Percentiles rank a stretch among this genome's conserved stretches.
These are phyloP conservation scores for Axea sp. DNA, from an alignment of 2,888 invertebrate species.

Conservation along the genomic window DNA sequence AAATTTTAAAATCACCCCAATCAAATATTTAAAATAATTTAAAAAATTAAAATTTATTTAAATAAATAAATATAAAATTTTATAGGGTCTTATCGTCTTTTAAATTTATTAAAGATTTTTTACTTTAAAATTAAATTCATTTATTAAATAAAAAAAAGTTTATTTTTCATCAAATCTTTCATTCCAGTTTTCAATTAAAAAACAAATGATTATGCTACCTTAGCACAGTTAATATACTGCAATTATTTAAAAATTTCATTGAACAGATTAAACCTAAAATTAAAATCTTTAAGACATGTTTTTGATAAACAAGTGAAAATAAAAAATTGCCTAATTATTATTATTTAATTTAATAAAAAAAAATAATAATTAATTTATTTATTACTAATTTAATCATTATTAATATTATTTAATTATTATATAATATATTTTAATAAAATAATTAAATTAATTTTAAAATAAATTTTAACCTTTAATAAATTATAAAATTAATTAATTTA, in stretches of 20 bases:
- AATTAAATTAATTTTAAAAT: constrained; percentile 82
- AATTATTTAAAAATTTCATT: constrained; percentile 87
- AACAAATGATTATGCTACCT: constrained; percentile 91
- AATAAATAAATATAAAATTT: constrained; percentile 81
- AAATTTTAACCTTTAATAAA: constrained; percentile 58
- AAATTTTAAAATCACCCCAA: constrained; percentile 85
- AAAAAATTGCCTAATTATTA: constrained; percentile 83
- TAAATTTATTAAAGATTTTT: constrained; percentile 85
- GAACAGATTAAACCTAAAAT: constrained; percentile 87
- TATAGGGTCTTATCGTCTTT: constrained; percentile 90
- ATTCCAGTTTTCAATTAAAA: constrained; percentile 90
- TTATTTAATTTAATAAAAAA: no score
- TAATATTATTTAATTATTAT: constrained; percentile 74
- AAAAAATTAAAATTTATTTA: constrained; percentile 64
- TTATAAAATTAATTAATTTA: not conserved
- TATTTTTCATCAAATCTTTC: constrained; percentile 86
- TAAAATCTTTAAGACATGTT: constrained; percentile 85
- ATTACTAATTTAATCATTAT: constrained; percentile 74
- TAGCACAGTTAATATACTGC: constrained; percentile 89
- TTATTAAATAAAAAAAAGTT: constrained; percentile 81
- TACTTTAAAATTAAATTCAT: constrained; percentile 82
- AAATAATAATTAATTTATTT: not conserved
- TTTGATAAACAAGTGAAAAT: constrained; percentile 87
- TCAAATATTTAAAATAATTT: constrained; percentile 81
- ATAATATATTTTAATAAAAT: constrained; percentile 79